Evolutionary conservation across 2,113 vertebrate species (phyloP), one percentile per base, ranked within the genome.

Genomic region (Glaucomys volans): DNA sequence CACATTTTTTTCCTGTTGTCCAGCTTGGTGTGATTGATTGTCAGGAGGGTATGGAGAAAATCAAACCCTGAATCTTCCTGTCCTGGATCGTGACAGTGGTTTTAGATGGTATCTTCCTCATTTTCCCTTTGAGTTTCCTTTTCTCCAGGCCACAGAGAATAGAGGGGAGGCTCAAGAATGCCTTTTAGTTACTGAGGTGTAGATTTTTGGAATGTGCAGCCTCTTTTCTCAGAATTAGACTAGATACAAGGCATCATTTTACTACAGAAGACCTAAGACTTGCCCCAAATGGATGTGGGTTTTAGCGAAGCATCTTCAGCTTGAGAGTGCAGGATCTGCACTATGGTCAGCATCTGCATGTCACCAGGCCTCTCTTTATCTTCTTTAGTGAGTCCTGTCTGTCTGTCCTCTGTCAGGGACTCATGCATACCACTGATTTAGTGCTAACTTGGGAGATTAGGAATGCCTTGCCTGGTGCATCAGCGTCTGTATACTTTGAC

Each of bases 361-460:
- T 98, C 90, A 94, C 82, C 59, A 98, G 95, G 86, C 95, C 84
- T 92, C 97, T 97, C 97, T 97, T 97, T 98, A 98, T 98, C 97
- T 97, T 97, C 26, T 98, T 98, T 96, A 98, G 97, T 95, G 96
- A 98, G 97, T 91, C 97, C 90, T 72, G 84, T 98, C 97, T 98
- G 97, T 97, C 97, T 92, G 3, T 97, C 97, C 97, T 97, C 98
- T 98, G 97, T 98, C 98, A 97, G 50, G 95, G 97, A 95, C 97
- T 98, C 88, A 18, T 98, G 97, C 97, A 97, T 87, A 97, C 95
- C 30, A 77, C 98, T 94, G 95, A 98, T 98, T 98, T 98, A 98
- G 95, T 97, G 97, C 97, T 98, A 97, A 96, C 98, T 94, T 97
- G 96, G 97, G 97, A 98, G 98, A 98, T 98, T 95, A 98, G 97